Base-by-base conservation (phyloP, 2,113 vertebrate species). In the Struthio camelus region DNA sequence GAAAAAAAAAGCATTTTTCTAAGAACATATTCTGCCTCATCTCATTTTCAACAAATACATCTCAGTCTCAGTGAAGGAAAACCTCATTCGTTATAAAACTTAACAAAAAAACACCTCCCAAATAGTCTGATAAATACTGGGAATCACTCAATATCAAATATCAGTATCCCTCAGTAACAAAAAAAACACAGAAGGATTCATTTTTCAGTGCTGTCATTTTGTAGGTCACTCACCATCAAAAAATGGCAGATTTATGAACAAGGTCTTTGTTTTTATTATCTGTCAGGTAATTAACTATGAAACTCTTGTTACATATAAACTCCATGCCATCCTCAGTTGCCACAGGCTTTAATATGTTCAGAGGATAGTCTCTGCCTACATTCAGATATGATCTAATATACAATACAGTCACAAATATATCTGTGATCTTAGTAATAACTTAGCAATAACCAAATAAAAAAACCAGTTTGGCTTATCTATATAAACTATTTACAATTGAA, bases 201-300 rank as follows among this genome's bases (percentile, higher is more conserved):
- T 78, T 94, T 62, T 84, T 73, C 48, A 40, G 73, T 67, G 64
- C 81, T 66, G 72, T 77, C 80, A 80, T 54, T 84, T 90, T 65
- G 56, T 87, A 80, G 66, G 77, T 80, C 38, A 75, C 75, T 69
- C 92, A 54, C 59, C 81, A 78, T 67, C n/a, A 61, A 79, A 65
- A 64, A 78, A 86, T 93, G 83, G 80, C 91, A 96, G 58, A 84
- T 89, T 92, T 82, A 93, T 92, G 91, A 79, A 79, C 86, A 73
- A 89, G 72, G 54, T 81, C 92, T 96, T 90, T 94, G 91, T 94
- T 94, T 80, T 50, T 77, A 51, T 65, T 96, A 96, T 95, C 96
- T 97, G 95, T 98, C 97, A 98, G 91, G 90, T 95, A 97, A 93
- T 97, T 90, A 97, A 97, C 94, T 97, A 80, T 92, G 91, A 94